Percentiles rank a stretch among this genome's conserved stretches.
Conservation (phyloP, 2,888 invertebrate genomes). For the Papilio gigon region DNA sequence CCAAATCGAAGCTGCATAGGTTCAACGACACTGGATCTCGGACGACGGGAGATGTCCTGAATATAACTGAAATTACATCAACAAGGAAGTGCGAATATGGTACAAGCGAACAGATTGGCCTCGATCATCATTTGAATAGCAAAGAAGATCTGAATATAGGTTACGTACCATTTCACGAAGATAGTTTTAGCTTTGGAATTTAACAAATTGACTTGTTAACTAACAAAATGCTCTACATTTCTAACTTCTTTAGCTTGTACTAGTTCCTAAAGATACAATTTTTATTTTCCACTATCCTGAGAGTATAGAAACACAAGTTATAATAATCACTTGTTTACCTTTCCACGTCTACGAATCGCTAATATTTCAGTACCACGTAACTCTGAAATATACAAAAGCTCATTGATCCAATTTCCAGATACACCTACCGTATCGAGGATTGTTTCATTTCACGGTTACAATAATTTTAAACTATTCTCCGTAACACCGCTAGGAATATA, state of each 20-base stretch:
- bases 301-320: neutral
- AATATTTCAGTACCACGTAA: neutral
- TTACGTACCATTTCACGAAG: neutral
- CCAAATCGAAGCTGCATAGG: slow-evolving; percentile 23
- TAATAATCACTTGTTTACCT: neutral
- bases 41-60: slow-evolving; percentile 35
- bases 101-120: slow-evolving; percentile 34
- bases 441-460: slow-evolving; percentile 31
- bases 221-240: neutral
- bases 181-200: neutral
- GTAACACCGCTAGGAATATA: slow-evolving; percentile 32
- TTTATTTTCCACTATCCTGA: neutral
- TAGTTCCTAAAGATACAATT: neutral
- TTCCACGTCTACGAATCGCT: no score
- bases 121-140: slow-evolving; percentile 13
- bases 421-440: slow-evolving; percentile 32
- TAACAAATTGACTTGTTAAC: neutral
- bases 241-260: neutral
- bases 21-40: slow-evolving; percentile 38
- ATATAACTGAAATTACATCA: slow-evolving; percentile 29
- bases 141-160: neutral
- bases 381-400: neutral
- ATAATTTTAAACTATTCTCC: slow-evolving; percentile 24
- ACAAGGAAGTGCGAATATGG: slow-evolving; percentile 36
- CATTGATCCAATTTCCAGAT: slow-evolving; percentile 22